phyloP scores from a whole-genome alignment of 1,140 invertebrate genomes.

The Catajapyx aquilonaris region DNA sequence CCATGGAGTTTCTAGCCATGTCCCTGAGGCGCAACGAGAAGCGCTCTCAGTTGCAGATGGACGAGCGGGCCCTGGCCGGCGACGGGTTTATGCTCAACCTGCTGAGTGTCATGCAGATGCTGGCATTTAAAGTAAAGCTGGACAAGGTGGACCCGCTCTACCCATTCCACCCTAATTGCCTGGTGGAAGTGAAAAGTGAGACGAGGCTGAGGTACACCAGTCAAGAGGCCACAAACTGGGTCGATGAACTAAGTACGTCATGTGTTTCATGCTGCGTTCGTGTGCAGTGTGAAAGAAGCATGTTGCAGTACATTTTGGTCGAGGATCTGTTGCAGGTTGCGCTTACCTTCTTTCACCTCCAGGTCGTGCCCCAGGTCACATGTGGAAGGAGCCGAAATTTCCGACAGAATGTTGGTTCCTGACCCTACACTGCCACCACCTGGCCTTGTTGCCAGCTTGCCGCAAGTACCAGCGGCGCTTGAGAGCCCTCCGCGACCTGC shows the following conservation, averaged over 20 bases:
- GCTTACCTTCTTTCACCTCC: conserved; percentile 4
- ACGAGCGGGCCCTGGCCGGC: conserved; percentile 60
- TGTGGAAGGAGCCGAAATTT: conserved; percentile 65
- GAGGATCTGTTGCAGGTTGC: too few species aligned
- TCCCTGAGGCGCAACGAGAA: conserved; percentile 63
- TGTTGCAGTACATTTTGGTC: too few species aligned
- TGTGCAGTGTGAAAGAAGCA: too few species aligned
- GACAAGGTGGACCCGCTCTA: conserved; percentile 69
- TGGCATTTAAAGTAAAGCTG: conserved; percentile 62
- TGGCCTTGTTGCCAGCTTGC: conserved; percentile 67
- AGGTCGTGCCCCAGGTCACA: conserved; percentile 28
- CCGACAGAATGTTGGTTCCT: conserved; percentile 93
- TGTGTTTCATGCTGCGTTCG: conserved; percentile 5
- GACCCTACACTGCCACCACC: conserved; percentile 79
- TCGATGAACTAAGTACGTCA: conserved; percentile 37
- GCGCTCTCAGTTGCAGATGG: conserved; percentile 68
- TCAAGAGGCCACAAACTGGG: conserved; percentile 56
- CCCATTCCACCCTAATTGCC: conserved; percentile 58
- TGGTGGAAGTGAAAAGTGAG: conserved; percentile 59
- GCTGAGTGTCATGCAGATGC: conserved; percentile 66
- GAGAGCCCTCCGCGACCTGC: conserved; percentile 66
- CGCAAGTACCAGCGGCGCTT: conserved; percentile 67
- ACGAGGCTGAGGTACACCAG: conserved; percentile 62
- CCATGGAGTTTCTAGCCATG: conserved; percentile 53
- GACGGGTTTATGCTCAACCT: conserved; percentile 93